Percentiles rank a stretch among this genome's conserved stretches.
Evolutionary conservation across 1,140 invertebrate genomes (phyloP).

Genomic region (Tenebrio molitor): DNA sequence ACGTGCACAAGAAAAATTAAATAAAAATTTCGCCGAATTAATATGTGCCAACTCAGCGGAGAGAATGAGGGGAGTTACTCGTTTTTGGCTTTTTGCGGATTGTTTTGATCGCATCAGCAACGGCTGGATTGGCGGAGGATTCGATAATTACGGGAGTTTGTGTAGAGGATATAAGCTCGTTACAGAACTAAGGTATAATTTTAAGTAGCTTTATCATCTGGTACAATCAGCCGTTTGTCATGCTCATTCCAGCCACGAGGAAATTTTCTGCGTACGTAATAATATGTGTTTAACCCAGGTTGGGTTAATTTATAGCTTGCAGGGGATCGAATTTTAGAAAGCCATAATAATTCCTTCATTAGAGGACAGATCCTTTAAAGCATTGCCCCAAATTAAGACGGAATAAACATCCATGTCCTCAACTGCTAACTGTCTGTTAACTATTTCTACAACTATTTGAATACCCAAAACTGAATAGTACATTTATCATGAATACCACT

Average conservation of each 20-base stretch:
- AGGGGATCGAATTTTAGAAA: constrained; percentile 22
- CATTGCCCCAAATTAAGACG: no score
- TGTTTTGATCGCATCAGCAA: not conserved
- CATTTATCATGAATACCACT: no score
- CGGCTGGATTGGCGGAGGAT: not conserved
- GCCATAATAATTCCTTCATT: no score
- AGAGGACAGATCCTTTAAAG: not conserved
- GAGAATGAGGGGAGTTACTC: no score
- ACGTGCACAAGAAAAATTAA: constrained; percentile 12
- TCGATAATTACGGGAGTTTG: not conserved
- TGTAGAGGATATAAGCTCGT: not conserved
- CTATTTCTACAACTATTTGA: no score
- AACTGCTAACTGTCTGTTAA: no score
- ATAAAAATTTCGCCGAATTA: constrained; percentile 24
- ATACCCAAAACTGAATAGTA: no score
- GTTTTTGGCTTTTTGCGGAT: no score
- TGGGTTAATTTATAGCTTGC: constrained; percentile 14
- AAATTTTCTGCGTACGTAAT: constrained; percentile 36
- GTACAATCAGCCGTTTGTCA: constrained; percentile 34
- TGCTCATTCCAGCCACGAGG: constrained; percentile 9
- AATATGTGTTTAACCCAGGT: constrained; percentile 31
- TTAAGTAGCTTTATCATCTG: constrained; percentile 25
- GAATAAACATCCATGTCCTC: no score
- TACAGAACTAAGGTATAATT: constrained; percentile 10
- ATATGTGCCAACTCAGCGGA: constrained; percentile 10